Evolutionary conservation across 2,113 vertebrate species (phyloP), one percentile per base, ranked within the genome.

Genomic region (Tretioscincus oriximinensis): DNA sequence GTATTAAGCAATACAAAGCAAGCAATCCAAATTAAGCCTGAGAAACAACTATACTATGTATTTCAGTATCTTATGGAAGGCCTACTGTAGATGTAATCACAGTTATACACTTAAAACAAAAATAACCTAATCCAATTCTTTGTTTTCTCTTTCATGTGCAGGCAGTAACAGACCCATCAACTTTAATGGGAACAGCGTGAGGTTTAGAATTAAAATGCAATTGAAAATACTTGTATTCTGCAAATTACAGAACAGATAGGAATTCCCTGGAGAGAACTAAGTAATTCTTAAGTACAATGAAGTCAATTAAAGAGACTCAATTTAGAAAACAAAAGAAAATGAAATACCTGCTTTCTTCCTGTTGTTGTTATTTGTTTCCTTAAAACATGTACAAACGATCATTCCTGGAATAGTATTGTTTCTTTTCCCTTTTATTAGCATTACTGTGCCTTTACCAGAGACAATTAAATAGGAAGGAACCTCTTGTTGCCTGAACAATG

Each of bases 121-220:
- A 77, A 68, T 54, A 54, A 67, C 35, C 64, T 58, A 31, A 51
- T 68, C 76, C 47, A 58, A 14, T 58, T 58, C 54, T 58, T 58
- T 58, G 54, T 58, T 58, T 14, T 2, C 11, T 51, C 21, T 28
- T 77, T 66, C 76, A 77, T 58, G 47, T 68, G n/a, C 31, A 26
- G 47, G 76, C 47, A 77, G 28, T 67, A 35, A 10, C 35, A 68
- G 49, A 68, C 28, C 14, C 28, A 54, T 67, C 29, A 54, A 49
- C 64, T 77, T 77, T 77, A 77, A 68, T 77, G 64, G 49, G 28
- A 77, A 77, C 76, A 54, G 47, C 45, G 29, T 31, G 76, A 31
- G 28, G 29, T 54, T 47, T 54, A 68, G 47, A 68, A 24, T 77
- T 77, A 77, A 77, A 51, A 54, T 54, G 45, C 28, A 67, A 31